Evolutionary conservation across 2,888 invertebrate species (phyloP).

Genomic region (Epirrhoe tristata): DNA sequence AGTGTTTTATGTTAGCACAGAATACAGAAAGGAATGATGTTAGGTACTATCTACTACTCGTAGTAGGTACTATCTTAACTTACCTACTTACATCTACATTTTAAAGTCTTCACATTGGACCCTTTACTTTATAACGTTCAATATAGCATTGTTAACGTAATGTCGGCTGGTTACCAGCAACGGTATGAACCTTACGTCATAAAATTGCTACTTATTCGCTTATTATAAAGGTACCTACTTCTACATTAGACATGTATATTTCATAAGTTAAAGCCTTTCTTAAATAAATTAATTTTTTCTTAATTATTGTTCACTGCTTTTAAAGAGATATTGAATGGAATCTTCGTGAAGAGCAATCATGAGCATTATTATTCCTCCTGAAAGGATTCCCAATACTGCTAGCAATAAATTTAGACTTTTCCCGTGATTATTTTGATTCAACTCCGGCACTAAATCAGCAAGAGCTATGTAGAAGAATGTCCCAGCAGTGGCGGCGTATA

Average conservation of each 20-base stretch:
- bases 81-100: too few species aligned
- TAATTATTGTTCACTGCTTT: slow-evolving; percentile 52
- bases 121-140: neutral
- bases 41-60: too few species aligned
- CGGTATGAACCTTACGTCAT: too few species aligned
- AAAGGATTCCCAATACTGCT: slow-evolving; percentile 87
- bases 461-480: slow-evolving; percentile 93
- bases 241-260: neutral
- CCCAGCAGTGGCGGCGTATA: slow-evolving; percentile 92
- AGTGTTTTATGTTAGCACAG: too few species aligned
- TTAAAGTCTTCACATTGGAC: slow-evolving; percentile 1
- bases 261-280: slow-evolving; percentile 23
- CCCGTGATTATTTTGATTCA: slow-evolving; percentile 82
- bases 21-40: too few species aligned
- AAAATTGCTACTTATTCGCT: too few species aligned
- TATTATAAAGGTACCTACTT: too few species aligned
- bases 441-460: slow-evolving; percentile 90
- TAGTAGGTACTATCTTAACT: too few species aligned
- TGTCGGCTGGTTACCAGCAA: too few species aligned
- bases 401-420: slow-evolving; percentile 85
- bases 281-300: slow-evolving; percentile 7
- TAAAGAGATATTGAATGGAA: slow-evolving; percentile 80
- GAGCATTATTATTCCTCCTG: slow-evolving; percentile 90
- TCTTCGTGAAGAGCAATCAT: slow-evolving; percentile 90
- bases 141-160: neutral